Percentiles rank a stretch among this genome's conserved stretches.
Evolutionary conservation across 1,140 invertebrate species (phyloP).

Genomic region (Scaptomyza montana): DNA sequence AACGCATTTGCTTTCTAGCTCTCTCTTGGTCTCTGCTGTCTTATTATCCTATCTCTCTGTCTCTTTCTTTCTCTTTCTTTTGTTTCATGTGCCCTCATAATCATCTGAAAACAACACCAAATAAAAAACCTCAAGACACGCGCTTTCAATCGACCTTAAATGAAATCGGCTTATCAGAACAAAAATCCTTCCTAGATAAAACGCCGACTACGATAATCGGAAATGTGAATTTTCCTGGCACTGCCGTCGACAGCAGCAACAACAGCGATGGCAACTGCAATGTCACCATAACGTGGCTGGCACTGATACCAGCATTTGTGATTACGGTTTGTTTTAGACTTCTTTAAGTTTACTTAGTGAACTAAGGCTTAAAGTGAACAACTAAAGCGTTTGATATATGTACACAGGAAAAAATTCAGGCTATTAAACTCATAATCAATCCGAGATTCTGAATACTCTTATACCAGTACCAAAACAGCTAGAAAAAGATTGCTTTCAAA

Average conservation of each 20-base stretch:
- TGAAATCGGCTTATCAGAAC: constrained; percentile 89
- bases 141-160: constrained; percentile 88
- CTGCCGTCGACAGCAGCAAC: constrained; percentile 56
- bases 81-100: constrained; percentile 43
- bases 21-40: constrained; percentile 27
- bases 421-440: no score
- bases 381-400: constrained; percentile 11
- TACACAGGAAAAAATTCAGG: no score
- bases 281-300: constrained; percentile 57
- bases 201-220: constrained; percentile 78
- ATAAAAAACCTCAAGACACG: constrained; percentile 82
- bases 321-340: constrained; percentile 43
- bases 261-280: constrained; percentile 38
- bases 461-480: no score
- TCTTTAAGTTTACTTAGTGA: constrained; percentile 43
- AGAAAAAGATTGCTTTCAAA: no score
- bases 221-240: constrained; percentile 70
- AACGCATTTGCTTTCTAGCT: constrained; percentile 7
- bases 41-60: constrained; percentile 53
- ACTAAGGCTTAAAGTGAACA: constrained; percentile 35
- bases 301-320: constrained; percentile 40
- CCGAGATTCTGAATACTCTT: no score
- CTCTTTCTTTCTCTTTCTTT: constrained; percentile 41
- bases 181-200: constrained; percentile 86
- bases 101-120: constrained; percentile 62